A percentile compares a stretch with the other conserved stretches of the same genome.
phyloP scores from a whole-genome alignment of 2,113 vertebrate genomes.

The Rhinoderma darwinii region DNA sequence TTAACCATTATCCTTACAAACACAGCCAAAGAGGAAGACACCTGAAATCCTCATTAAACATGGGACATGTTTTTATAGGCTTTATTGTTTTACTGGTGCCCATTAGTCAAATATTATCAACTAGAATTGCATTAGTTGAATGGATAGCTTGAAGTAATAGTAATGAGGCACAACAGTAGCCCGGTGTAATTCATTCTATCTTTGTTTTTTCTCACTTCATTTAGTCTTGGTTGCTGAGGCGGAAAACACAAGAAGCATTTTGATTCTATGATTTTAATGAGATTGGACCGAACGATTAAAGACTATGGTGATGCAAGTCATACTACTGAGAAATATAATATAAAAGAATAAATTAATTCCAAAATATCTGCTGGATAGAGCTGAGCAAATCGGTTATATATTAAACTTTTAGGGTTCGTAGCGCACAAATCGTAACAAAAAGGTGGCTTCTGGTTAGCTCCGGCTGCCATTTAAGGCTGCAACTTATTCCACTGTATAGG shows the following conservation, averaged over 20 bases:
- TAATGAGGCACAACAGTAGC: conserved; percentile 44
- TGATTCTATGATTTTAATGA: conserved; percentile 53
- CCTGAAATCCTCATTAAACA: conserved; percentile 40
- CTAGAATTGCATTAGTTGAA: not conserved
- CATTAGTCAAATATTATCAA: conserved; percentile 16
- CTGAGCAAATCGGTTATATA: no score
- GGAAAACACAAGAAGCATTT: conserved; percentile 32
- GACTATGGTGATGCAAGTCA: conserved; percentile 2
- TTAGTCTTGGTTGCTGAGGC: conserved; percentile 46
- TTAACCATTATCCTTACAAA: conserved; percentile 24
- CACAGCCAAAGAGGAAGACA: conserved; percentile 32
- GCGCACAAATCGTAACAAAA: no score
- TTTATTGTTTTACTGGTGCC: not conserved
- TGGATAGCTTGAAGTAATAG: not conserved
- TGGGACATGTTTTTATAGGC: conserved; percentile 40
- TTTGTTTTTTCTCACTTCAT: conserved; percentile 49
- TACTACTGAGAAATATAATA: conserved; percentile 33
- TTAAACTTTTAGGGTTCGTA: no score
- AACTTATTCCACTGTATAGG: no score
- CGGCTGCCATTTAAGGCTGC: no score
- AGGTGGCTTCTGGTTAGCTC: no score
- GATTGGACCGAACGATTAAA: conserved; percentile 49
- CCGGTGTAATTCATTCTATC: conserved; percentile 33
- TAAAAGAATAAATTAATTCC: not conserved
- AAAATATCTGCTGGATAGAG: not conserved